phyloP scores from a whole-genome alignment of 2,113 vertebrate species.

The Microtus montanus region DNA sequence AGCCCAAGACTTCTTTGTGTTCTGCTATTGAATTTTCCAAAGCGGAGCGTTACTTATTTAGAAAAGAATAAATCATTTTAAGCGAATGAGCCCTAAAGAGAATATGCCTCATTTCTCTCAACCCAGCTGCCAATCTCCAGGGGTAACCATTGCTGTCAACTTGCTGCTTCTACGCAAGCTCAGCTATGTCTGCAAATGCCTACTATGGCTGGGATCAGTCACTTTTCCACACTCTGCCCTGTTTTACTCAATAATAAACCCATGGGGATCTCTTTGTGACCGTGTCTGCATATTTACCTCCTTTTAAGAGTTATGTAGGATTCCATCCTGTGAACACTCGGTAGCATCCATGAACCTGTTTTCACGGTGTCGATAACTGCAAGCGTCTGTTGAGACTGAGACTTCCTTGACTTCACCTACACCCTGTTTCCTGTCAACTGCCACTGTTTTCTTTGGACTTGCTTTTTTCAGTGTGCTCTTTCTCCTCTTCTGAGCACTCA shows the following conservation, averaged over 20 bases:
- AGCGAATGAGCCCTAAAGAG: slow-evolving; percentile 14
- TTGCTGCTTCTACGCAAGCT: not conserved
- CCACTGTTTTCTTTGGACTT: slow-evolving; percentile 16
- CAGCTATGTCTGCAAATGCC: slow-evolving; percentile 5
- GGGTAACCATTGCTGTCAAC: not conserved
- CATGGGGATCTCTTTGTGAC: not conserved
- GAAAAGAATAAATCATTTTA: slow-evolving; percentile 11
- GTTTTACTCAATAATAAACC: not conserved
- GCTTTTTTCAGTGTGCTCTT: not conserved
- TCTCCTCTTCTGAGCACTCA: not conserved
- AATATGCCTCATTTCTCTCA: not conserved
- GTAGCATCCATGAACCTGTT: not conserved
- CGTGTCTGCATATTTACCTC: not conserved
- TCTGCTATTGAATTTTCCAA: not conserved
- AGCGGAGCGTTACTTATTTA: slow-evolving; percentile 31
- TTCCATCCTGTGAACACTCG: not conserved
- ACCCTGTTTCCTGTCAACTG: not conserved
- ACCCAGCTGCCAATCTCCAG: not conserved
- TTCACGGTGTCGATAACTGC: not conserved
- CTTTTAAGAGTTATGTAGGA: not conserved
- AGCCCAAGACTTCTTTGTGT: not conserved
- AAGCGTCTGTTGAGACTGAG: not conserved
- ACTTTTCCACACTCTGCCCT: not conserved
- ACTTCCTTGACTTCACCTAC: not conserved
- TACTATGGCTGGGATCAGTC: not conserved